Base-by-base conservation (phyloP, 2,888 invertebrate genomes). In the Drosophila anomalata region DNA sequence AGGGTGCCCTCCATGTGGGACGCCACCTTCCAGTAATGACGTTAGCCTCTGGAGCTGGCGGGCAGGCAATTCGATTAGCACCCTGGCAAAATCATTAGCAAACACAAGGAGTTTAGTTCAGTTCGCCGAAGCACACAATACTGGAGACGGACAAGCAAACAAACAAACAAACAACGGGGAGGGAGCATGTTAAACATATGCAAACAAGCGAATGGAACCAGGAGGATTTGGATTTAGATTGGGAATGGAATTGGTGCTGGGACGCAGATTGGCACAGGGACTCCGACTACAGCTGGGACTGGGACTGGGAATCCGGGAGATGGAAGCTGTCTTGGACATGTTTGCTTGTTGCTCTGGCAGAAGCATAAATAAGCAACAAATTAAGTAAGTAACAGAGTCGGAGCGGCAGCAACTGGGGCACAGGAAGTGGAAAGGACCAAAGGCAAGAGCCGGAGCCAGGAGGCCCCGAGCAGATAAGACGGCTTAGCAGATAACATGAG, bases 401-500 rank as follows among this genome's bases (percentile, higher is more conserved):
- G 36, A 36, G 36, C n/a, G 36, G n/a, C 36, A n/a, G 7, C 36
- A 36, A 36, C 36, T 36, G 36, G 7, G 36, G n/a, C n/a, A n/a
- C 36, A 36, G 36, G 36, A n/a, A n/a, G 36, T n/a, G 36, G 36
- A n/a, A n/a, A n/a, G 36, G 36, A 36, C 6, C n/a, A 12, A 8
- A 12, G 33, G 33, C n/a, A 33, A 12, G 12, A n/a, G 12, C 9
- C 29, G 0, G 29, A 9, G 29, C 29, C 29, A 29, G 29, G 29
- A 29, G 8, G 9, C 29, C 29, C 29, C 29, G 17, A 31, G 67
- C 72, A 85, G 78, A 86, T 86, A 83, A 87, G 83, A 73, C 88
- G 73, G 88, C 86, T 86, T 82, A 83, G 77, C 83, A 82, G 88
- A 81, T 82, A 83, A 83, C 88, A 83, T 79, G 88, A 88, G 88